Conservation (phyloP, 1,140 invertebrate species). For the Cepaea nemoralis region DNA sequence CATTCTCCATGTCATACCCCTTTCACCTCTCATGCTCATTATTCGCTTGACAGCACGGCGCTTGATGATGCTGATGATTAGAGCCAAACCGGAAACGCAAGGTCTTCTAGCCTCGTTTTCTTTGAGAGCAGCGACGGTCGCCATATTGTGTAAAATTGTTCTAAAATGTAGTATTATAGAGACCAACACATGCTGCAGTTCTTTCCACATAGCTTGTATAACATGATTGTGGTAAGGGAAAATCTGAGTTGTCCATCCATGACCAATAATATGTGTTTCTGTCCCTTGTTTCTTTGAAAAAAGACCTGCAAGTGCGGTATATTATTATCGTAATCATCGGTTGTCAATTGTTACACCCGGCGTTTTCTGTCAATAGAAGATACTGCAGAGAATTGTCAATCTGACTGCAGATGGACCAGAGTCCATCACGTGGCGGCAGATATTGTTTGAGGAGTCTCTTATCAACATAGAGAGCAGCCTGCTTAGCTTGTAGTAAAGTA, state of each 20-base stretch:
- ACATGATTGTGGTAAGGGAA: neutral
- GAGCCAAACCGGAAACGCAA: neutral
- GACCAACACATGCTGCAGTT: constrained; percentile 24
- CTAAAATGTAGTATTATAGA: constrained; percentile 34
- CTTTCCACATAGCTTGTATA: constrained; percentile 11
- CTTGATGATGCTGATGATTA: neutral
- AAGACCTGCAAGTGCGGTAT: neutral
- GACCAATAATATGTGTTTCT: neutral
- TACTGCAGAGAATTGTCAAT: too few species aligned
- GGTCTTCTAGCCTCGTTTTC: constrained; percentile 42
- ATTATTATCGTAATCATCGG: neutral
- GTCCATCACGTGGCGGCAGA: neutral
- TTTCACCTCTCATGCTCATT: neutral
- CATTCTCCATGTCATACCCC: too few species aligned
- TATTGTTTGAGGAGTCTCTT: too few species aligned
- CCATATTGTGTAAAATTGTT: constrained; percentile 51
- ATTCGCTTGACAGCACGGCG: neutral
- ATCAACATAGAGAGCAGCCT: too few species aligned
- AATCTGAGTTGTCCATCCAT: neutral
- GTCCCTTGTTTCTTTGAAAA: neutral
- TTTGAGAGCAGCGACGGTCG: constrained; percentile 54
- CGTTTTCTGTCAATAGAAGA: neutral
- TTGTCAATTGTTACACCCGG: neutral
- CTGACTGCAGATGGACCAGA: too few species aligned
- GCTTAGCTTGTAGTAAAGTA: too few species aligned